Evolutionary conservation across 2,888 invertebrate genomes (phyloP).

Genomic region (Pimpla rufipes): DNA sequence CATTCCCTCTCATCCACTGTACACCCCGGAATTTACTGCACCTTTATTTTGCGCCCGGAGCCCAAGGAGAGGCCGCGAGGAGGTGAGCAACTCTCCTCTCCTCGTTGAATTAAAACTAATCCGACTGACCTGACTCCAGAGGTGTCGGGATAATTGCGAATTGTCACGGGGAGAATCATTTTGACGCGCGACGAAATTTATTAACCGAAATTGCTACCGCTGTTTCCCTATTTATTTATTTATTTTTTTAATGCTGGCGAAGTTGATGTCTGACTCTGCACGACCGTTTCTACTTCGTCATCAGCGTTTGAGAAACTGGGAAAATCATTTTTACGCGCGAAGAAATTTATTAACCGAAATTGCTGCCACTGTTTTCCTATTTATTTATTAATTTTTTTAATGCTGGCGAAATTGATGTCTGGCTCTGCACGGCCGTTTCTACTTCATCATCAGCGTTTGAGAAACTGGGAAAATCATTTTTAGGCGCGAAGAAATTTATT

Average conservation of each 20-base stretch:
- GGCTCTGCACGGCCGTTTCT: no score
- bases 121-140: constrained; percentile 30
- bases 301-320: no score
- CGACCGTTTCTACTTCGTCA: no score
- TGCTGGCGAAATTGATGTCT: no score
- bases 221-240: no score
- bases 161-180: neutral
- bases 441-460: no score
- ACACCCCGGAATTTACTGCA: constrained; percentile 58
- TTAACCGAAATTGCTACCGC: neutral
- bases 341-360: neutral
- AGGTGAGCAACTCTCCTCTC: constrained; percentile 9
- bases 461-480: neutral
- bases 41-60: constrained; percentile 42
- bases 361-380: no score
- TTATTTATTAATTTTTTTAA: neutral
- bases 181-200: neutral
- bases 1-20: constrained; percentile 54
- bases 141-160: constrained; percentile 2
- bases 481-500: neutral
- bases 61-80: neutral
- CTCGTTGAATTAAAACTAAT: constrained; percentile 49
- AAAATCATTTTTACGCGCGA: neutral
- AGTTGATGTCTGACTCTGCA: no score
- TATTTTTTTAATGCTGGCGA: neutral